Evolutionary conservation across 2,113 vertebrate species (phyloP).

Genomic region (Protobothrops flavoviridis): DNA sequence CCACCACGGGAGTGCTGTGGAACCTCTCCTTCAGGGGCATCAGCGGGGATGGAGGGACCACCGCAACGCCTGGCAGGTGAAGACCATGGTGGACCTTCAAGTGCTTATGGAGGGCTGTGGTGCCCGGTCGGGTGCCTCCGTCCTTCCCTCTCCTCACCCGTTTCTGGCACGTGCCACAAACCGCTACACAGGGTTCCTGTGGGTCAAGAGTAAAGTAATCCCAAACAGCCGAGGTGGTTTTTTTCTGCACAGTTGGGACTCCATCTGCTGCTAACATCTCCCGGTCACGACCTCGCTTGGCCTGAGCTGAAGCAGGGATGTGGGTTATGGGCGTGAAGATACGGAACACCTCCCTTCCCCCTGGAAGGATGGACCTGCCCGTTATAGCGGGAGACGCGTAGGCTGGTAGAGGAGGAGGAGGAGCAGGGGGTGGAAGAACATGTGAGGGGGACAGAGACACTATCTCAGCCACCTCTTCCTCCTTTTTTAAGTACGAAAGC

Average conservation of each 20-base stretch:
- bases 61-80: neutral
- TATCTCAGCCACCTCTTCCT: neutral
- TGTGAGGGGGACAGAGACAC: accelerated
- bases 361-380: neutral
- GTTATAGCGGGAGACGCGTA: neutral
- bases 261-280: neutral
- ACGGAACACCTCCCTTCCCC: neutral
- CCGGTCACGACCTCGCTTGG: neutral
- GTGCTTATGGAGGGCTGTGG: constrained; percentile 27
- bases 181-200: neutral
- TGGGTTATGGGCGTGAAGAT: neutral
- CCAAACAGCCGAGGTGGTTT: constrained; percentile 20
- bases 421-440: neutral
- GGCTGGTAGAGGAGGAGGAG: neutral
- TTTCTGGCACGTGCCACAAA: constrained; percentile 12
- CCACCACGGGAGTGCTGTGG: neutral
- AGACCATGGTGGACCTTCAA: constrained; percentile 23
- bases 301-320: neutral
- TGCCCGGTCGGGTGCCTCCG: constrained; percentile 13
- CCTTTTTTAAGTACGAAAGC: constrained; percentile 16
- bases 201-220: constrained; percentile 26
- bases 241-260: neutral
- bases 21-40: neutral
- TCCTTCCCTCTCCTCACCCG: constrained; percentile 25
- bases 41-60: constrained; percentile 3